A percentile compares a stretch with the other conserved stretches of the same genome.
Conservation (phyloP, 2,113 vertebrate species). For the Hydropotes inermis region DNA sequence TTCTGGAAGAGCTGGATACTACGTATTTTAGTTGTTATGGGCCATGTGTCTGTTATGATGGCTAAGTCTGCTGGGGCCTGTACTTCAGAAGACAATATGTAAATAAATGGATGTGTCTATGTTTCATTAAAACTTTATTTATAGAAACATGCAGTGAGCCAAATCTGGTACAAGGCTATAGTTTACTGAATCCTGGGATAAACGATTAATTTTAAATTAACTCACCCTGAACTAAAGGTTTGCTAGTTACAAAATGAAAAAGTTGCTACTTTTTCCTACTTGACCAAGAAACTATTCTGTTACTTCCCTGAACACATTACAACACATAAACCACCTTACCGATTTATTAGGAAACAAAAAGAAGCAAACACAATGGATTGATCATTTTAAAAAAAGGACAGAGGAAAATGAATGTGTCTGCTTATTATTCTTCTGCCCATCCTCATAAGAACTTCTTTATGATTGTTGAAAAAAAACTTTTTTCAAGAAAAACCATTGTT, state of each 20-base stretch:
- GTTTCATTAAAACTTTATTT: neutral
- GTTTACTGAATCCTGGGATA: neutral
- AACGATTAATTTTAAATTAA: neutral
- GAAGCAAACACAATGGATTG: neutral
- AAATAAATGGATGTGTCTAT: neutral
- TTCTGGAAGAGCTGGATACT: neutral
- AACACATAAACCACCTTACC: neutral
- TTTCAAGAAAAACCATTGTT: neutral
- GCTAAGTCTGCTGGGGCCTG: neutral
- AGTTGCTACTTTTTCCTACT: neutral
- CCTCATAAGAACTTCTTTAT: slow-evolving; percentile 3
- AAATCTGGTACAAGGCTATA: neutral
- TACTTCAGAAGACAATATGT: neutral
- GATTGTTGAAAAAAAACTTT: neutral
- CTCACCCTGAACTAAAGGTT: neutral
- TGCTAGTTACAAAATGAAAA: neutral
- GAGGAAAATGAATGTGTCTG: neutral
- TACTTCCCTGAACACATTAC: neutral
- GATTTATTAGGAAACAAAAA: neutral
- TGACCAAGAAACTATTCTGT: neutral
- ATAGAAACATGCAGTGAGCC: neutral
- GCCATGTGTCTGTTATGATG: neutral
- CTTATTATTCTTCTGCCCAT: neutral
- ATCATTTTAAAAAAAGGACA: neutral
- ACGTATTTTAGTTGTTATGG: neutral